These are phyloP conservation scores for Brachyhypopomus occidentalis DNA, from an alignment of 2,113 vertebrate genomes.

Conservation along the genomic window DNA sequence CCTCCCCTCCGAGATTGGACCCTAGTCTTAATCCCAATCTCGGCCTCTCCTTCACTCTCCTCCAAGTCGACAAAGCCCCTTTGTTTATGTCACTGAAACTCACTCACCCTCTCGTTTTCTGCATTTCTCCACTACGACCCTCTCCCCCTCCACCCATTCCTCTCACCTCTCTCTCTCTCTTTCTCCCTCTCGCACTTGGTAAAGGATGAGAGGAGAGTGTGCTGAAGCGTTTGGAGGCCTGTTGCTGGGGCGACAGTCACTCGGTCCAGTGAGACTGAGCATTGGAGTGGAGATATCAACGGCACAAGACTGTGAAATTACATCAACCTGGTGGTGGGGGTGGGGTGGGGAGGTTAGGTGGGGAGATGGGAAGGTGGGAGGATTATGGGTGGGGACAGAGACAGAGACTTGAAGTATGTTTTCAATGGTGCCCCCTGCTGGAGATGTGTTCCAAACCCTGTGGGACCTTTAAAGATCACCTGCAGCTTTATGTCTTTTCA, in stretches of 20 bases:
- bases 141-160: background rate
- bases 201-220: constrained; percentile 19
- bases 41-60: background rate
- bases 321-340: constrained; percentile 20
- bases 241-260: constrained; percentile 16
- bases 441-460: background rate
- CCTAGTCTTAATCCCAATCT: constrained; percentile 12
- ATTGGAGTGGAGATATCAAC: constrained; percentile 39
- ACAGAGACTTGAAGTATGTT: background rate
- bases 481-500: background rate
- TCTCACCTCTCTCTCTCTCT: background rate
- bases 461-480: background rate
- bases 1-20: constrained; percentile 1
- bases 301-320: constrained; percentile 31
- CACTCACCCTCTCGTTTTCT: background rate
- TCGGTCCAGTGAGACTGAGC: constrained; percentile 25
- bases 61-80: background rate
- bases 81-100: constrained; percentile 8
- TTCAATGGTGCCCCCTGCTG: background rate
- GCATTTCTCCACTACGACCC: background rate
- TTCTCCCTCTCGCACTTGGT: background rate
- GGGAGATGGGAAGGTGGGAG: constrained; percentile 13
- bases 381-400: background rate
- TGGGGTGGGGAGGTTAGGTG: background rate
- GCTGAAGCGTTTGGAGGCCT: constrained; percentile 19